Evolutionary conservation across 2,888 invertebrate genomes (phyloP).

Genomic region (Chouioia cunea): DNA sequence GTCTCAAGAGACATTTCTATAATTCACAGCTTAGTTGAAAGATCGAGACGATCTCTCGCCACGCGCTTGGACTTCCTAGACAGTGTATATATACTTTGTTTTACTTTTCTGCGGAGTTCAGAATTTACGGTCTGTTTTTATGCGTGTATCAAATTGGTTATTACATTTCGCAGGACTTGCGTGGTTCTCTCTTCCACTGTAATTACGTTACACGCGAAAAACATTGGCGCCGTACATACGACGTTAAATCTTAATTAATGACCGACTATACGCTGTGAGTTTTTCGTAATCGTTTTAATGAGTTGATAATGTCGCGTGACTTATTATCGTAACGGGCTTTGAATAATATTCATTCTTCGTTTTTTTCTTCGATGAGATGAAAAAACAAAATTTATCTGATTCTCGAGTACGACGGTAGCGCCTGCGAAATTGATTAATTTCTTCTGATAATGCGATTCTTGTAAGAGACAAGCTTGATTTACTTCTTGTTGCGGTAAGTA

Average conservation of each 20-base stretch:
- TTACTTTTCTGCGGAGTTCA: background rate
- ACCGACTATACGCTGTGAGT: background rate
- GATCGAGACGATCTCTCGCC: constrained; percentile 13
- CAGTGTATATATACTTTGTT: too few relatives aligned
- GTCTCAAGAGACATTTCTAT: constrained; percentile 39
- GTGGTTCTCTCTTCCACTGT: background rate
- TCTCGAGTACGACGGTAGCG: background rate
- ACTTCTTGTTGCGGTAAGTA: constrained; percentile 33
- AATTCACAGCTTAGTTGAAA: constrained; percentile 37
- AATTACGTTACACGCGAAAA: constrained; percentile 18
- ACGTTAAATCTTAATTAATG: constrained; percentile 35
- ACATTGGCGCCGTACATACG: background rate
- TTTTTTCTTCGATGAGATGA: background rate
- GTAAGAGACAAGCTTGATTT: constrained; percentile 21
- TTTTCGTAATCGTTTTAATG: constrained; percentile 26
- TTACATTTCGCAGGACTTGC: constrained; percentile 5
- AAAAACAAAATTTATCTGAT: background rate
- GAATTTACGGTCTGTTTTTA: constrained; percentile 40
- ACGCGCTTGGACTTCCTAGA: background rate
- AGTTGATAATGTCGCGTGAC: constrained; percentile 22
- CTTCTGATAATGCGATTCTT: background rate
- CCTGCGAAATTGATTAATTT: constrained; percentile 13
- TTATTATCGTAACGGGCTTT: constrained; percentile 7
- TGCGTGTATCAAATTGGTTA: constrained; percentile 39
- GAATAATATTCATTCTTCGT: too few relatives aligned